Base-by-base conservation (phyloP, 2,888 invertebrate species). In the Eurois occulta region DNA sequence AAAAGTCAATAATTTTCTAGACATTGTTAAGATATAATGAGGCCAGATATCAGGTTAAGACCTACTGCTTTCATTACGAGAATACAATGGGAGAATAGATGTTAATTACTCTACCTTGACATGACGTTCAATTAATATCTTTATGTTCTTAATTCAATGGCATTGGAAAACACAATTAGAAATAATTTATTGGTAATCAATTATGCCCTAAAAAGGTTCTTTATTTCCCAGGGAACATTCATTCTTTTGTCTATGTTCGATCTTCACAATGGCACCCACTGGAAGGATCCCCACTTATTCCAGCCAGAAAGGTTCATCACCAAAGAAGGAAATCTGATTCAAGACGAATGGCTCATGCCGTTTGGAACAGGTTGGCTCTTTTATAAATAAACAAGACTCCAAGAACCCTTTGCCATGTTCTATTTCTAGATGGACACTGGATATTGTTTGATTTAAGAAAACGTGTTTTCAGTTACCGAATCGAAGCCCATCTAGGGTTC, bases 241-340 rank as follows among this genome's bases (percentile, higher is more conserved):
- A 90, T 98, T 64, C 91, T 98, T 65, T 94, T 98, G 1, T 97
- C 97, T 79, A 94, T 97, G 75, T 95, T 97, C 87, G 97, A 97
- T 77, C 95, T 97, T 0, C 97, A 98, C 87, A 97, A 97, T 91
- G 97, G 98, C 70, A 85, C 89, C 41, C 91, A 94, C 84, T 98
- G 98, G 98, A 95, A 96, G 28, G 96, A 97, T 72, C 97, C 98
- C 0, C 87, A 96, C 0, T 91, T 90, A 69, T 98, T 98, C 90
- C 93, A 95, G 11, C 98, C 98, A 0, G 97, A 98, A 87, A 95
- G 98, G 69, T 98, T 98, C 93, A 91, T 98, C 64, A 96, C 95
- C 85, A 87, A 95, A 76, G 95, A 97, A 38, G 97, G 97, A 21
- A 97, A 97, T 86, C 92, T 97, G 38, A 92, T 95, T 64, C 95